Evolutionary conservation across 2,888 invertebrate genomes (phyloP).

Genomic region (Scaptomyza tumidula): DNA sequence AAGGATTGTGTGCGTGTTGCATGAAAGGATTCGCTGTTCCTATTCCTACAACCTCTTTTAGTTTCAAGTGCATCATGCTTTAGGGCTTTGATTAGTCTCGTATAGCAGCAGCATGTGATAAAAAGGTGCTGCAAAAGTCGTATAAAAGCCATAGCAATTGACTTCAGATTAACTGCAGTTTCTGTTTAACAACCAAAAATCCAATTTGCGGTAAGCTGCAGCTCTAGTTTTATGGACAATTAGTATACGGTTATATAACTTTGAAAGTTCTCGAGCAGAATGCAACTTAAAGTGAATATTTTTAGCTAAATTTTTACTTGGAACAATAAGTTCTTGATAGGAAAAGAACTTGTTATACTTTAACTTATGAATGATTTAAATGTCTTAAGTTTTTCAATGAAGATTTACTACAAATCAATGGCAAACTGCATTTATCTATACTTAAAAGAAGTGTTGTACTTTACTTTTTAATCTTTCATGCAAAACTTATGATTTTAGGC

Average conservation of each 20-base stretch:
- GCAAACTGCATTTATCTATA: too few relatives aligned
- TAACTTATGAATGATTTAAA: too few relatives aligned
- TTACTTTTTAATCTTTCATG: neutral
- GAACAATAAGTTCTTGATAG: too few relatives aligned
- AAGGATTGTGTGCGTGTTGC: conserved; percentile 33
- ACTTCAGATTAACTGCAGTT: conserved; percentile 46
- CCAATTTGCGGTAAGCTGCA: neutral
- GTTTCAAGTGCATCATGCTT: conserved; percentile 42
- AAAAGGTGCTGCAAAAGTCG: conserved; percentile 41
- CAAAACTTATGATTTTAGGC: neutral
- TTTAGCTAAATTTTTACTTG: too few relatives aligned
- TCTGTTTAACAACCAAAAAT: conserved; percentile 2
- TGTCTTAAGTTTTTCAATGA: too few relatives aligned
- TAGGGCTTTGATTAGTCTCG: conserved; percentile 50
- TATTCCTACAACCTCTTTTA: conserved; percentile 13
- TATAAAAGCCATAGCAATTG: conserved; percentile 46
- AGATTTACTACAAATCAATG: too few relatives aligned
- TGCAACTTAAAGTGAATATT: too few relatives aligned
- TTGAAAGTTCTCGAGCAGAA: neutral
- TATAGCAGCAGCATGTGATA: conserved; percentile 24
- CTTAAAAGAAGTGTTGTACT: too few relatives aligned
- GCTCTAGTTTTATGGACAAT: neutral
- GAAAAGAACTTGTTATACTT: too few relatives aligned
- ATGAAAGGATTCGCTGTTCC: conserved; percentile 34
- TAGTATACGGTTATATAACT: neutral